Evolutionary conservation across 2,797 vertebrate genomes (phyloP).

Genomic region (Xenops minutus): DNA sequence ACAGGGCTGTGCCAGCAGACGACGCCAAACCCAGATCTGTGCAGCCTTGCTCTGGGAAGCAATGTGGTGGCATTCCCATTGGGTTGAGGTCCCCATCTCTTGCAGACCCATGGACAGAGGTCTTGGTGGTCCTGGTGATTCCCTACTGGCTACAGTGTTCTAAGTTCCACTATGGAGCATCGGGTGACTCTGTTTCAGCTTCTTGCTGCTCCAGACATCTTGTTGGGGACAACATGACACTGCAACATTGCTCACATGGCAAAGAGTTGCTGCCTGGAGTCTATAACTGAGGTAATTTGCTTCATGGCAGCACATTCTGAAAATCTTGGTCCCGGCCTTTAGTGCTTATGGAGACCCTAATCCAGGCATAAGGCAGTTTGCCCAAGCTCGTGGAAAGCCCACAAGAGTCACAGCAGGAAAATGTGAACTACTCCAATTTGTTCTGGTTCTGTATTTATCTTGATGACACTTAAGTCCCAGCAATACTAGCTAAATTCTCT

Average conservation of each 20-base stretch:
- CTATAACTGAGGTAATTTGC: neutral
- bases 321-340: neutral
- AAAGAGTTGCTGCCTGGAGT: neutral
- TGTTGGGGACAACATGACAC: neutral
- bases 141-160: neutral
- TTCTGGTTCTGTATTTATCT: neutral
- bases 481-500: neutral
- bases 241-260: accelerated
- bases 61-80: neutral
- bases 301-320: neutral
- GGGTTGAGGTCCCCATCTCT: neutral
- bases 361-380: neutral
- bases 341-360: accelerated
- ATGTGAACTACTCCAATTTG: neutral
- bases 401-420: neutral
- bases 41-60: neutral
- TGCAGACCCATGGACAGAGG: accelerated
- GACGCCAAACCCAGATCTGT: neutral
- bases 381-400: neutral
- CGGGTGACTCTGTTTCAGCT: neutral
- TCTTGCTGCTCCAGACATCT: neutral
- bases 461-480: neutral
- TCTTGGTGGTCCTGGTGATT: accelerated
- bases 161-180: neutral
- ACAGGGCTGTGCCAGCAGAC: neutral